Evolutionary conservation across 2,888 invertebrate genomes (phyloP).

Genomic region (Nysson spinosus): DNA sequence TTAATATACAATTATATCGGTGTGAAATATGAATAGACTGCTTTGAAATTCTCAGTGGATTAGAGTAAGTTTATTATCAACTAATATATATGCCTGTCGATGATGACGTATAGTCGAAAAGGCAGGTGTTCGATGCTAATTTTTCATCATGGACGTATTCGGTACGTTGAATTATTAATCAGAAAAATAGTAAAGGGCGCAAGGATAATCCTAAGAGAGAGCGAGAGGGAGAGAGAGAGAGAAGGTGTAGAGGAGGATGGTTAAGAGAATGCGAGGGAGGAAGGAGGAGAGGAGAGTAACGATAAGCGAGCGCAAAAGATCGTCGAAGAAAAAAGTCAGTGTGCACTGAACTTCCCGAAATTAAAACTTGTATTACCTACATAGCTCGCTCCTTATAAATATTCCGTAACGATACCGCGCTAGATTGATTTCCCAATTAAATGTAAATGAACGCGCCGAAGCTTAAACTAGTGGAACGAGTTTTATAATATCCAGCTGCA

Average conservation of each 20-base stretch:
- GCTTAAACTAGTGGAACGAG: slow-evolving; percentile 45
- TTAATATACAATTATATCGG: slow-evolving; percentile 14
- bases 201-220: slow-evolving; percentile 17
- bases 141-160: slow-evolving; percentile 30
- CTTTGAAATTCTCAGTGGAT: slow-evolving; percentile 33
- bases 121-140: slow-evolving; percentile 39
- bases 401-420: slow-evolving; percentile 60
- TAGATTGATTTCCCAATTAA: slow-evolving; percentile 63
- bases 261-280: no score
- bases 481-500: slow-evolving; percentile 55
- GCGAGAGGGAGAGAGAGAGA: no score
- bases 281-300: no score
- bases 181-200: slow-evolving; percentile 37
- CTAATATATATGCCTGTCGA: slow-evolving; percentile 45
- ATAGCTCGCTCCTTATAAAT: slow-evolving; percentile 54
- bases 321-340: slow-evolving; percentile 37
- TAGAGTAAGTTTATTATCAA: slow-evolving; percentile 34
- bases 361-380: slow-evolving; percentile 54
- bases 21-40: slow-evolving; percentile 33
- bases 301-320: slow-evolving; percentile 42
- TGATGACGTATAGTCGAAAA: slow-evolving; percentile 18
- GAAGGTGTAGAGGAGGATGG: no score
- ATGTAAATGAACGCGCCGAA: slow-evolving; percentile 55
- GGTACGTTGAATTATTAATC: slow-evolving; percentile 53
- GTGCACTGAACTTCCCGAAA: slow-evolving; percentile 44